Base-by-base conservation (phyloP, 2,888 invertebrate genomes). In the Xestia sexstrigata region DNA sequence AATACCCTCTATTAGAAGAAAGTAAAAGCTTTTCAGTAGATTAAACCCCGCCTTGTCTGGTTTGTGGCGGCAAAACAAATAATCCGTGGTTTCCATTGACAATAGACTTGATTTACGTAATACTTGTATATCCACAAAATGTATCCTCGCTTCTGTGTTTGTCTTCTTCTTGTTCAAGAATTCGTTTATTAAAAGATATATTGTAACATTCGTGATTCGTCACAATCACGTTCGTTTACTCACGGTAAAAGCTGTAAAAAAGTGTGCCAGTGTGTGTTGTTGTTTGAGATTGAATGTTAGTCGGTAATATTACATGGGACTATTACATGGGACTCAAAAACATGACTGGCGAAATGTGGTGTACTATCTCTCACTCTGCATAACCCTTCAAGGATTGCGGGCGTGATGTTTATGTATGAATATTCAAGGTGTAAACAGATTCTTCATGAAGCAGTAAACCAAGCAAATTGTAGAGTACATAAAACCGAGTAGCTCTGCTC, bases 41-140 rank as follows among this genome's bases (percentile, higher is more conserved):
- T 70, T 45, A 78, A 78, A 55, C 30, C 13, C 15, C 6, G 8
- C 13, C 13, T 26, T 45, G 35, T 70, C 42, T 52, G 52, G 60
- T 63, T 9, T 35, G 45, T 6, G 26, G 45, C 45, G 45, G n/a
- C 39, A 55, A 70, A 71, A 47, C 39, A 55, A 71, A 55, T 11
- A 63, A 35, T 39, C 15, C 39, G 39, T 30, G n/a, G 55, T 20
- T 74, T 39, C 23, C 26, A 15, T 62, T 45, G 35, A 66, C 70
- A 79, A 65, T 49, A 63, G 47, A 70, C 55, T 30, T 79, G 79
- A 79, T 65, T 55, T 63, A 70, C 49, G 39, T 67, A 39, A 49
- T 58, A 49, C 60, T 62, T 62, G 60, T 35, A 30, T 20, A 62
- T 30, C 17, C 13, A 74, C 77, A 20, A 13, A 76, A 55, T 42